Base-by-base conservation (phyloP, 2,888 invertebrate genomes). In the Rotaria socialis region DNA sequence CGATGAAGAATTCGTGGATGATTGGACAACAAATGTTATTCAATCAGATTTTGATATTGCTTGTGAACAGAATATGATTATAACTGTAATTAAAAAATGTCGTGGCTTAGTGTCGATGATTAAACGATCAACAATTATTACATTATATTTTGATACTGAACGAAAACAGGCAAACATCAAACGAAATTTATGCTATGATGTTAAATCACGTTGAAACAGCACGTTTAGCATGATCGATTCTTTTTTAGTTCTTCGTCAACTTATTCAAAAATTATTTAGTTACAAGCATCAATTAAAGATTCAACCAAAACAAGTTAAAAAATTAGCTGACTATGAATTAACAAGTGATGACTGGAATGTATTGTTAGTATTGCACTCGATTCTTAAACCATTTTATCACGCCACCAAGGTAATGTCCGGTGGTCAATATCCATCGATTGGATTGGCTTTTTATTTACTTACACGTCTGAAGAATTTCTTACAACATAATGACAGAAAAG, bases 131-230 rank as follows among this genome's bases (percentile, higher is more conserved):
- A 4, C 43, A 3, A 41, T 75, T 43, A 75, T 75, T 43, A 35
- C 75, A 75, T 75, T 24, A 22, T 75, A 10, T 75, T 75, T 75
- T 43, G 41, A 75, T 43, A 43, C 16, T 43, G 75, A 75, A 43
- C 19, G 22, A 24, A 16, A 43, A 16, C 41, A 75, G n/a, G 27
- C 10, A 19, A 75, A 41, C 4, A 41, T 75, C 3, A 35, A 43
- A 35, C 22, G 75, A 41, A 75, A 75, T 22, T 75, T 43, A 75
- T 41, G 75, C 11, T 75, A 75, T 43, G 75, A 75, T 75, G 75
- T 75, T 35, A 75, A 43, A 43, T 75, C 75, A 19, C 35, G 75
- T 41, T 75, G 75, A 43, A 75, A 75, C 43, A 75, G 75, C 22
- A 75, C 75, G 22, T 75, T 22, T 75, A 22, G 3, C 5, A 75